phyloP scores from a whole-genome alignment of 2,797 vertebrate genomes.

The Lithobates pipiens region DNA sequence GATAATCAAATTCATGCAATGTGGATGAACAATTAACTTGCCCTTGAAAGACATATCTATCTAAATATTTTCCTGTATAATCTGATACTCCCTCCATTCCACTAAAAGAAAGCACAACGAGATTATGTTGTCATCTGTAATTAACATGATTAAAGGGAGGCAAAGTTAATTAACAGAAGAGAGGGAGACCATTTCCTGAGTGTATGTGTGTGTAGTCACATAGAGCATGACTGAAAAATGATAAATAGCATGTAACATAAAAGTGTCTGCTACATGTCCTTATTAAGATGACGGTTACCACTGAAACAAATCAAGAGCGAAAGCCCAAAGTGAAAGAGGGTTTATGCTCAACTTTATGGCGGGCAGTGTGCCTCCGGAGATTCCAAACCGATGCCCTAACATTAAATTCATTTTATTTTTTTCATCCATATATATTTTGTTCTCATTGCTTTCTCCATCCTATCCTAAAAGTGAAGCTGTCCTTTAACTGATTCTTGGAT shows the following conservation, averaged over 20 bases:
- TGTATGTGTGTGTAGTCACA: neutral
- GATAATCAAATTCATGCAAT: neutral
- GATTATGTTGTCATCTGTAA: slow-evolving; percentile 8
- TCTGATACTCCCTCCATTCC: neutral
- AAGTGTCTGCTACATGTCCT: neutral
- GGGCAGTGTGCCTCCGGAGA: too few species aligned
- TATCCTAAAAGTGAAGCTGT: too few species aligned
- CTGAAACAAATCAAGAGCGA: too few species aligned
- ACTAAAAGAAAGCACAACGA: neutral
- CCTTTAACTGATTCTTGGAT: too few species aligned
- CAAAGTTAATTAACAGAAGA: slow-evolving; percentile 12
- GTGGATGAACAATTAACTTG: neutral
- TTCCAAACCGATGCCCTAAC: too few species aligned
- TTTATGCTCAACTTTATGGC: too few species aligned
- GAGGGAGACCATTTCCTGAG: slow-evolving; percentile 6
- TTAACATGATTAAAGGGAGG: slow-evolving; percentile 21
- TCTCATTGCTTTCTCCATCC: too few species aligned
- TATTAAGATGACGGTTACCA: neutral
- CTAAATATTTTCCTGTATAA: slow-evolving; percentile 6
- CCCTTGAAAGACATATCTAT: neutral
- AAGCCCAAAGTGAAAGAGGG: too few species aligned
- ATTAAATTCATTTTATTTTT: too few species aligned
- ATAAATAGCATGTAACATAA: neutral
- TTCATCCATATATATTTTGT: too few species aligned
- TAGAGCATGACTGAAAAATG: neutral